Evolutionary conservation across 2,888 invertebrate species (phyloP).

Genomic region (Psylliodes chrysocephalus): DNA sequence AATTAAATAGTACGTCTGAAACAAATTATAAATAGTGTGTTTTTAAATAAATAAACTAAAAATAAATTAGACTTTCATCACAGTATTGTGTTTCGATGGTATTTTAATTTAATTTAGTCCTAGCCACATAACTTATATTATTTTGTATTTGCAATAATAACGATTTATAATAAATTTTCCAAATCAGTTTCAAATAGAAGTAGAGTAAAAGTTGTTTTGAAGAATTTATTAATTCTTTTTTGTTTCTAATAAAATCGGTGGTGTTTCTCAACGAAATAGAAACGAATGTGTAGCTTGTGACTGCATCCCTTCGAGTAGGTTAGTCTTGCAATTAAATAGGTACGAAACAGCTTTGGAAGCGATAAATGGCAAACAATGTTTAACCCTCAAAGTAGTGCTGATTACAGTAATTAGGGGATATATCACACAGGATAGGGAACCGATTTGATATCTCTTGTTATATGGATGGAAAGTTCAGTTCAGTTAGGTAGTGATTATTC

Average conservation of each 20-base stretch:
- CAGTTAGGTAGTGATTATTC: constrained; percentile 27
- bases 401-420: constrained; percentile 57
- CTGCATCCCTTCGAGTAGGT: constrained; percentile 3
- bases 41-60: too few species aligned
- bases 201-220: neutral
- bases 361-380: constrained; percentile 25
- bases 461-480: constrained; percentile 33
- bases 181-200: too few species aligned
- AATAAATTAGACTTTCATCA: too few species aligned
- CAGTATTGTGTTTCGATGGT: too few species aligned
- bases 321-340: constrained; percentile 46
- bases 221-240: too few species aligned
- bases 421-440: constrained; percentile 45
- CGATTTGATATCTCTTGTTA: constrained; percentile 38
- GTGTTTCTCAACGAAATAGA: neutral
- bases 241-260: too few species aligned
- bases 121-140: too few species aligned
- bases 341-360: constrained; percentile 9
- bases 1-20: too few species aligned
- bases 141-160: too few species aligned
- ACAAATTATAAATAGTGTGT: too few species aligned
- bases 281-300: neutral
- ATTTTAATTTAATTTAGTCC: too few species aligned
- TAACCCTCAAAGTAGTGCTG: constrained; percentile 55
- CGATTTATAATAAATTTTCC: too few species aligned